A percentile compares a stretch with the other conserved stretches of the same genome.
These are phyloP conservation scores for Circaetus cinerascens DNA, from an alignment of 2,113 vertebrate genomes.

Conservation along the genomic window DNA sequence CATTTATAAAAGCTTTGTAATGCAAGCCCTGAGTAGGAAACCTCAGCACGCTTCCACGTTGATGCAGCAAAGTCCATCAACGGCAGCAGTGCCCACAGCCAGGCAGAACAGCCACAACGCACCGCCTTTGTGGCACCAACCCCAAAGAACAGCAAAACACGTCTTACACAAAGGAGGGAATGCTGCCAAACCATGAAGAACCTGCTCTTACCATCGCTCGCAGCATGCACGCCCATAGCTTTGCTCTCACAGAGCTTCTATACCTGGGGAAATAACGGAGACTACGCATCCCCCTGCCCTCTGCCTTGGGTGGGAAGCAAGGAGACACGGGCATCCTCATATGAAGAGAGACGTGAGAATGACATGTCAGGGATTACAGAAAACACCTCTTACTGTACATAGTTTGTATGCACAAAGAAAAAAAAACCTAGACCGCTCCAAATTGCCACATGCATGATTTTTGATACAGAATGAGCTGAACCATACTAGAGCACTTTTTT, in stretches of 20 bases:
- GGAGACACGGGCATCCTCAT: neutral
- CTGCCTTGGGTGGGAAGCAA: neutral
- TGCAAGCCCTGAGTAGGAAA: neutral
- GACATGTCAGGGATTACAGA: neutral
- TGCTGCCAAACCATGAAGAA: fast-evolving
- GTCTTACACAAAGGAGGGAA: neutral
- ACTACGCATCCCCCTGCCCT: neutral
- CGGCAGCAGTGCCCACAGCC: neutral
- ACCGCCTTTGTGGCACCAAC: neutral
- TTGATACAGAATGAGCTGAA: neutral
- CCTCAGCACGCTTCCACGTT: fast-evolving
- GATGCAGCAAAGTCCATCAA: neutral
- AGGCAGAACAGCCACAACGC: neutral
- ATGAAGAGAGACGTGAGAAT: fast-evolving
- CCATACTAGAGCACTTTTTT: neutral
- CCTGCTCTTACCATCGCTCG: fast-evolving
- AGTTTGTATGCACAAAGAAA: neutral
- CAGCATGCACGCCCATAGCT: neutral
- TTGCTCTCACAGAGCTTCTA: neutral
- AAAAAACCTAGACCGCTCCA: too few species aligned
- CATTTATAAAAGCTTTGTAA: neutral
- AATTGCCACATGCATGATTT: fast-evolving
- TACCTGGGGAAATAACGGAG: neutral
- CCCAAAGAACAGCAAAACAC: neutral
- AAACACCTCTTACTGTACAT: neutral